Evolutionary conservation across 2,797 vertebrate genomes (phyloP).

Genomic region (Antrozous pallidus): DNA sequence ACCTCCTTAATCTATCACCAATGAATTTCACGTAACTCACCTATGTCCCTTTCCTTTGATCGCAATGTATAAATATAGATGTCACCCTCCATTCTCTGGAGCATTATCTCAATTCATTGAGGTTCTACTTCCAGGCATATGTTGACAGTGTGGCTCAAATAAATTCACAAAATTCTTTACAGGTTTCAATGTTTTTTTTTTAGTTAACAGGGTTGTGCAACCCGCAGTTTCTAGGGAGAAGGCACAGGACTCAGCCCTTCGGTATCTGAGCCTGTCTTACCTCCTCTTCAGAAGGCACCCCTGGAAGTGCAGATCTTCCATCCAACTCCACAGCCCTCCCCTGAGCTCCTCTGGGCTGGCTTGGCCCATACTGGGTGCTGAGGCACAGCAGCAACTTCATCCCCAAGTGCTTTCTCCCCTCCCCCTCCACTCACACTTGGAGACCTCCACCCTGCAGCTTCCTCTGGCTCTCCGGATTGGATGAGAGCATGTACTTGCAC

Average conservation of each 20-base stretch:
- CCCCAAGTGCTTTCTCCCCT: not conserved
- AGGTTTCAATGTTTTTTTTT: too few relatives aligned
- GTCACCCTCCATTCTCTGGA: too few relatives aligned
- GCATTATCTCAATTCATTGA: too few relatives aligned
- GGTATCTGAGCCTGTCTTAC: not conserved
- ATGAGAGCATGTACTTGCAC: not conserved
- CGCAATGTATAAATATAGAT: too few relatives aligned
- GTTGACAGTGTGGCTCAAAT: too few relatives aligned
- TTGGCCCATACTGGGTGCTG: not conserved
- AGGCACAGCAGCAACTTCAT: not conserved
- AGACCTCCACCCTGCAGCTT: not conserved
- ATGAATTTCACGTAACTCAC: too few relatives aligned
- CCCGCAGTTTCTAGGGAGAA: not conserved
- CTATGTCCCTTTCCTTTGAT: too few relatives aligned
- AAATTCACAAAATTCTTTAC: too few relatives aligned
- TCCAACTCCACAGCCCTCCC: too few relatives aligned
- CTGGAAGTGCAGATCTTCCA: not conserved
- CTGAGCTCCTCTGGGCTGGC: not conserved
- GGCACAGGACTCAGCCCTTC: not conserved
- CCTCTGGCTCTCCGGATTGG: not conserved
- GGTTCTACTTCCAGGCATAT: too few relatives aligned
- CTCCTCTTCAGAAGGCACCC: not conserved
- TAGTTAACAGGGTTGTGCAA: not conserved
- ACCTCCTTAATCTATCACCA: too few relatives aligned
- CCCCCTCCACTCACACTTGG: not conserved